Base-by-base conservation (phyloP, 2,113 vertebrate genomes). In the Climacteris rufus region DNA sequence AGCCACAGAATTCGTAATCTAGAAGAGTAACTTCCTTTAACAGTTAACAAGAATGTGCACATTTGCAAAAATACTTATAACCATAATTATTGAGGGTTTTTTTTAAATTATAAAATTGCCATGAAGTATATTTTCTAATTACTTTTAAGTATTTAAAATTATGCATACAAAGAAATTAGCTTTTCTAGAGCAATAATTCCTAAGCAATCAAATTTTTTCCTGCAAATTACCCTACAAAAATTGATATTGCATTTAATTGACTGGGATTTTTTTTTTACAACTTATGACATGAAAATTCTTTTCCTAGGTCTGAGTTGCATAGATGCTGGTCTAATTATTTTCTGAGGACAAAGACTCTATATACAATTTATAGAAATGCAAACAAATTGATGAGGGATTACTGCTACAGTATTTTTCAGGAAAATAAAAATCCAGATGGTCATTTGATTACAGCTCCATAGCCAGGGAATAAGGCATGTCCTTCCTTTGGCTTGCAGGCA, bases 91-190 rank as follows among this genome's bases (percentile, higher is more conserved):
- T 74, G 24, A 81, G 21, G 5, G 0, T 2, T 7, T 19, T 78
- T 72, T 57, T 90, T 81, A 47, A 18, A 83, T 75, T 94, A 71
- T 75, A 77, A 72, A 93, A 83, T 61, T 83, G 70, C 78, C 44
- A 80, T 69, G 37, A 87, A 42, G 66, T 96, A 3, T 71, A 45
- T 94, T 87, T 93, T 37, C 44, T 97, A 91, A 95, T 95, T 95
- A 72, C 57, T 85, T 92, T 61, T 28, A 96, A 82, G 49, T 79
- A 70, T 70, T 94, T 95, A 52, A 92, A 91, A 89, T 91, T 71
- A 82, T 72, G 50, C 66, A 64, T 79, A 89, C 49, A 83, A 84
- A 71, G 56, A 87, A 75, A 93, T 69, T 18, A 83, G 22, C 47
- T 92, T 93, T 91, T 90, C 83, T 86, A 63, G 42, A 89, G 28